Evolutionary conservation across 2,113 vertebrate genomes (phyloP), one percentile per base, ranked within the genome.

Genomic region (Serilophus lunatus): DNA sequence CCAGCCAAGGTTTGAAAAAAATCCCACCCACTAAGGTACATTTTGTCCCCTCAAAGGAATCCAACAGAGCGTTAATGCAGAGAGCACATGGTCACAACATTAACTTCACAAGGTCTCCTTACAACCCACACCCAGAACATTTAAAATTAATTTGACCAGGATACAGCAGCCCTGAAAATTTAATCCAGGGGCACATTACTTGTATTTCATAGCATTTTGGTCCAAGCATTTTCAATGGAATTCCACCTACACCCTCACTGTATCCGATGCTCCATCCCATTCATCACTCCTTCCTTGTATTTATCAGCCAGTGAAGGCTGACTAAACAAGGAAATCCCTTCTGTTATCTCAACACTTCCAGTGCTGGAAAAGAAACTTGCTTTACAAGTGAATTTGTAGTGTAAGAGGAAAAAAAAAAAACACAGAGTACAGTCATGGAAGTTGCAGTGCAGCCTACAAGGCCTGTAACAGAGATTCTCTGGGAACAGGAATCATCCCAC

Each of bases 241-340:
- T 65, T 19, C 40, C 0, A 10, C 9, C 86, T 10, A 80, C 33
- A 0, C 72, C 84, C 89, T 92, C 19, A 2, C 3, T 1, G 40
- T 33, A 7, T 35, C 5, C 0, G 42, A 54, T 47, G 80, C 10
- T 78, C 10, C 50, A 84, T 12, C 38, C 84, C 72, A 63, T 68
- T 49, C 78, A 60, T 90, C 82, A 56, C 0, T 8, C 61, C 24
- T 92, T 94, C 82, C 91, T 94, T 47, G 65, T 44, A 42, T 59
- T 93, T 95, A 95, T 87, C 93, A 93, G 6, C 79, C 4, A 1
- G 31, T 31, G 63, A 88, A 68, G 90, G 92, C 90, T 93, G 92
- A 82, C 68, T 90, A 94, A 95, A 90, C 95, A 94, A 93, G 93
- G 95, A 94, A 95, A 91, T 92, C 91, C 94, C 65, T 90, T 86